Conservation (phyloP, 1,140 invertebrate genomes). For the Belonocnema kinseyi region DNA sequence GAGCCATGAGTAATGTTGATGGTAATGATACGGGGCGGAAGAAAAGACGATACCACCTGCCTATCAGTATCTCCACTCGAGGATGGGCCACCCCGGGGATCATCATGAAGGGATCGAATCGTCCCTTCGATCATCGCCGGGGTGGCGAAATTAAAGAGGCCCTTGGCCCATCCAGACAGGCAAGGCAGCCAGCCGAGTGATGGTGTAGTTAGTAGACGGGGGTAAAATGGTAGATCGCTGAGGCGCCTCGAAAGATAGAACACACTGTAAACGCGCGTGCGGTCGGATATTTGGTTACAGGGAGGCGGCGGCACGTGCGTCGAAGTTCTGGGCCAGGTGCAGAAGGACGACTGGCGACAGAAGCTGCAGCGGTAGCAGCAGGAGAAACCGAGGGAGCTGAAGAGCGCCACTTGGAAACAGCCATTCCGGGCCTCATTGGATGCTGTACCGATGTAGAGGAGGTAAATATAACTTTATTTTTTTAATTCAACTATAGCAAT, state of each 20-base stretch:
- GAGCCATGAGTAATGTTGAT: conserved; percentile 22
- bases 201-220: neutral
- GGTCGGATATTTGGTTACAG: conserved; percentile 72
- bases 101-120: conserved; percentile 29
- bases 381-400: conserved; percentile 1
- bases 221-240: conserved; percentile 11
- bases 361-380: conserved; percentile 33
- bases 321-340: conserved; percentile 65
- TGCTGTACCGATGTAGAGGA: neutral
- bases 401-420: conserved; percentile 4
- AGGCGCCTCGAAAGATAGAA: conserved; percentile 49
- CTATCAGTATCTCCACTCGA: neutral
- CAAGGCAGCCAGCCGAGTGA: neutral
- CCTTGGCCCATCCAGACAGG: neutral
- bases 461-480: conserved; percentile 5
- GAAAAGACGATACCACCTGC: conserved; percentile 25
- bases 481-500: neutral
- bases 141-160: conserved; percentile 31
- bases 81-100: conserved; percentile 27
- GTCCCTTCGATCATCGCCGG: conserved; percentile 21
- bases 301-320: conserved; percentile 74
- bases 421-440: conserved; percentile 18
- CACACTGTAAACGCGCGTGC: conserved; percentile 61
- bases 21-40: conserved; percentile 21
- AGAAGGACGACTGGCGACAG: conserved; percentile 29